These are phyloP conservation scores for Pycnonotus jocosus DNA, from an alignment of 2,113 vertebrate genomes.

Conservation along the genomic window DNA sequence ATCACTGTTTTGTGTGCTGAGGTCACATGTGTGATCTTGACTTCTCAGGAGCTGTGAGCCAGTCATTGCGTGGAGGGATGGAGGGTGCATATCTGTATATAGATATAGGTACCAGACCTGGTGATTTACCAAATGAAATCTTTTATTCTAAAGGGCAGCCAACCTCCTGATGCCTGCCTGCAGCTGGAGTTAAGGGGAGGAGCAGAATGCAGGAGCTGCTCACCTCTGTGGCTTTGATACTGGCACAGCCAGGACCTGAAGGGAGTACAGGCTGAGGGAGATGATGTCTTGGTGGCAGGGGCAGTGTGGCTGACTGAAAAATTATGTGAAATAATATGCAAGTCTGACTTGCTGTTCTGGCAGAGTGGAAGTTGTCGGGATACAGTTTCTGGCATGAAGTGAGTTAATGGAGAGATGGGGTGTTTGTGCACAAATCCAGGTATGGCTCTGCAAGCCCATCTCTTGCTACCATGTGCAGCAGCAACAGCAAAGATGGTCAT, in stretches of 20 bases:
- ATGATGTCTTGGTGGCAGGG: background rate
- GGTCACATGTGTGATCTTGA: background rate
- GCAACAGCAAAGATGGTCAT: background rate
- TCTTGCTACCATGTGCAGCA: background rate
- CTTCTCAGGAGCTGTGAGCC: background rate
- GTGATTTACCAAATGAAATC: background rate
- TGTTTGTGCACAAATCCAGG: background rate
- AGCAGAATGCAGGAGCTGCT: background rate
- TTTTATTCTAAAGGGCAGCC: background rate
- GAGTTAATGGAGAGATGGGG: background rate
- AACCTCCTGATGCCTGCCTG: background rate
- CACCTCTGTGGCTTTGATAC: fast-evolving
- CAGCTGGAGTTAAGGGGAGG: background rate
- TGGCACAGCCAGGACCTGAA: background rate
- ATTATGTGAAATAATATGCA: background rate
- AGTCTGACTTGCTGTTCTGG: background rate
- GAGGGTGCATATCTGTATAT: background rate
- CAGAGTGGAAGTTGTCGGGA: background rate
- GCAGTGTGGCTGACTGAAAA: background rate
- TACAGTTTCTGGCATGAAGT: background rate
- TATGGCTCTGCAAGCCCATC: background rate
- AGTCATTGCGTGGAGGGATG: background rate
- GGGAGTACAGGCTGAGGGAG: background rate
- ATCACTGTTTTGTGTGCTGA: background rate
- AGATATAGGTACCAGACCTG: background rate